phyloP scores from a whole-genome alignment of 2,797 vertebrate genomes.

The Scolopax bukidnonensis region DNA sequence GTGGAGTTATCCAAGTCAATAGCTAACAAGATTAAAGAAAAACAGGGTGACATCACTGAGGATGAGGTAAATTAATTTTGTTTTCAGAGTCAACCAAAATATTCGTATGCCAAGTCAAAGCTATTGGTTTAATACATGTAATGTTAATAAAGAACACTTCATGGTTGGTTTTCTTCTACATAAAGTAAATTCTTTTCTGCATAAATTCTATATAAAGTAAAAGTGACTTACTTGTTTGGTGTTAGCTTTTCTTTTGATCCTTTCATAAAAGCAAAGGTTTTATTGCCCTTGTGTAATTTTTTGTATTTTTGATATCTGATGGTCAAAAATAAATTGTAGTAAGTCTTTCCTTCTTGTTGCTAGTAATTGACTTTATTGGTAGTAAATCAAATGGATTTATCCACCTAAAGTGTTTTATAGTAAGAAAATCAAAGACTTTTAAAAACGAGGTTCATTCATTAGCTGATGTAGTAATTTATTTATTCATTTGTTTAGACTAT shows the following conservation, averaged over 20 bases:
- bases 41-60: conserved; percentile 97
- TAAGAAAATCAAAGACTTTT: neutral
- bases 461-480: neutral
- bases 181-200: neutral
- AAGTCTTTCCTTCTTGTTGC: neutral
- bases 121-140: neutral
- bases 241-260: neutral
- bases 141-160: neutral
- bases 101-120: neutral
- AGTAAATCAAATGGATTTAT: neutral
- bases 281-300: neutral
- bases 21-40: conserved; percentile 98
- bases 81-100: neutral
- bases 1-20: conserved; percentile 97
- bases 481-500: conserved; percentile 82
- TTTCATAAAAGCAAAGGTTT: neutral
- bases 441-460: neutral
- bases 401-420: neutral
- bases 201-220: neutral
- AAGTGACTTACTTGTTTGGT: neutral
- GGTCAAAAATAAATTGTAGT: neutral
- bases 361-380: neutral
- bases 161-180: neutral
- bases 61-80: conserved; percentile 86
- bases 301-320: neutral